Conservation (phyloP, 2,888 invertebrate genomes). For the Dryocosmus kuriphilus region DNA sequence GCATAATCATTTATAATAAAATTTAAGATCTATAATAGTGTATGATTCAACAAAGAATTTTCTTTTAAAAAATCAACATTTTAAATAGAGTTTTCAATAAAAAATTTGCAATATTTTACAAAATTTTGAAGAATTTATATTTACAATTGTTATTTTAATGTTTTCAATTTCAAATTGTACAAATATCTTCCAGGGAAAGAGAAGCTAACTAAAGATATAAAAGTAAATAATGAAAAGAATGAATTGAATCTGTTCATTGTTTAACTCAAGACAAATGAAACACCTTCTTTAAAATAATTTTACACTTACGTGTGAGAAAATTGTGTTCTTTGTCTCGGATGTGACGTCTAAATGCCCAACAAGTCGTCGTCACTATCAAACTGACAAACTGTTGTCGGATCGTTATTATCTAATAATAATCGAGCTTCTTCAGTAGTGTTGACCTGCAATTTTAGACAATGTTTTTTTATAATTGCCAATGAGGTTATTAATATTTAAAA, state of each 20-base stretch:
- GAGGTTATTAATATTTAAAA: not conserved
- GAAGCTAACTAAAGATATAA: not conserved
- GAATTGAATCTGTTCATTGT: not conserved
- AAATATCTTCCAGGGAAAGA: not conserved
- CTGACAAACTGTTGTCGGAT: constrained; percentile 64
- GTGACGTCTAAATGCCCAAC: constrained; percentile 62
- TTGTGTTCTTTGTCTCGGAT: not conserved
- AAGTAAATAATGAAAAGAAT: not conserved
- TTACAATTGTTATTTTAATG: too few species aligned
- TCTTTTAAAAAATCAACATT: too few species aligned
- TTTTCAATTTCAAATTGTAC: too few species aligned
- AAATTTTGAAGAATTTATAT: too few species aligned
- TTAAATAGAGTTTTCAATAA: too few species aligned
- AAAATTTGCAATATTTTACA: too few species aligned
- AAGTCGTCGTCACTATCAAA: constrained; percentile 71
- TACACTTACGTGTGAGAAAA: constrained; percentile 27
- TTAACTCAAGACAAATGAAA: not conserved
- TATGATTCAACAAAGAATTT: too few species aligned
- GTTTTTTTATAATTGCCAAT: constrained; percentile 2
- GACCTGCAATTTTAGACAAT: constrained; percentile 61
- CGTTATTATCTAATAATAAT: constrained; percentile 66
- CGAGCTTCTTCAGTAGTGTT: constrained; percentile 71
- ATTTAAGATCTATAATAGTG: too few species aligned
- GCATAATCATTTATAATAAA: not conserved
- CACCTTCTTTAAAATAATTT: not conserved